These are phyloP conservation scores for Sebastes nivosus DNA, from an alignment of 2,797 vertebrate species.

Conservation along the genomic window DNA sequence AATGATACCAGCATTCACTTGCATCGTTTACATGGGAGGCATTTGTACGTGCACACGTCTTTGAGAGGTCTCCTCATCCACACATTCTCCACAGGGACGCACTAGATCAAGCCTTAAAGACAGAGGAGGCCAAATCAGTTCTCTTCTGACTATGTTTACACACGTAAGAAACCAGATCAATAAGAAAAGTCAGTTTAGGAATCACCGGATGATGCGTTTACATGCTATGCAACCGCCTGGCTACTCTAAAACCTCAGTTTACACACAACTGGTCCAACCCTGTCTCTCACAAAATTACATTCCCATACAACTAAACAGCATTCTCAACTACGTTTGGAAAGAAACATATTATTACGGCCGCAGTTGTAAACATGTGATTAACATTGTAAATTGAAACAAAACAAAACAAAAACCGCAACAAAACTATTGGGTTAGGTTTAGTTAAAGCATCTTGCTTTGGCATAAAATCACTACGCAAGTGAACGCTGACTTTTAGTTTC, in stretches of 20 bases:
- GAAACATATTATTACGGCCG: no score
- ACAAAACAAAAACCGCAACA: no score
- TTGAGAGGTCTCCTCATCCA: constrained; percentile 24
- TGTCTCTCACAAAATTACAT: background rate
- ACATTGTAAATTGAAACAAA: no score
- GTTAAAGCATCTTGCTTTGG: no score
- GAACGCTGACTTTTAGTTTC: no score
- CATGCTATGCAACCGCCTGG: background rate
- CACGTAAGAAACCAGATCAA: background rate
- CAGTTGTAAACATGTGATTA: no score
- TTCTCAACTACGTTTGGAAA: no score
- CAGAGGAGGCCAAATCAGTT: constrained; percentile 23
- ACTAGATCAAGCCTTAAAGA: constrained; percentile 3
- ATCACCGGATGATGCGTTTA: background rate
- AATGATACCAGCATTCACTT: constrained; percentile 77
- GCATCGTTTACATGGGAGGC: constrained; percentile 62
- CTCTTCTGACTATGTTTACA: background rate
- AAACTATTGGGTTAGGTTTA: no score
- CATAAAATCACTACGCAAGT: no score
- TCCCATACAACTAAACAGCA: no score
- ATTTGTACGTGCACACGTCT: constrained; percentile 27
- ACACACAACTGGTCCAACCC: background rate
- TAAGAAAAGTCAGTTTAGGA: background rate
- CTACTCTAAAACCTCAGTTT: background rate
- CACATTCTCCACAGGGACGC: constrained; percentile 12